phyloP scores from a whole-genome alignment of 2,113 vertebrate species.

The Platanista minor region DNA sequence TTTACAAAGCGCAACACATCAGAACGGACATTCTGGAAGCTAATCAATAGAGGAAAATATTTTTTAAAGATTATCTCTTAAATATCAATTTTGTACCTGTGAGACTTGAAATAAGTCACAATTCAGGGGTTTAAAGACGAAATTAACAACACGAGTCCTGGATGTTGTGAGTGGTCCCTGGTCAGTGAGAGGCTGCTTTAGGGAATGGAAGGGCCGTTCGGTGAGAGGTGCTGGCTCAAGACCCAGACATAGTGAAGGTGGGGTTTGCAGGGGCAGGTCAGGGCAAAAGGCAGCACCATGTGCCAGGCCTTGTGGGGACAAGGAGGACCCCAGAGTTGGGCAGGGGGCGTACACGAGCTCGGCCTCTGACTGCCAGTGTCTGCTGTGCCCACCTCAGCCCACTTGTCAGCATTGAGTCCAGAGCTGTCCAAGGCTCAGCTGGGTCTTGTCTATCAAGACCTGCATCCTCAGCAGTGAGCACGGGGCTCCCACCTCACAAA shows the following conservation, averaged over 20 bases:
- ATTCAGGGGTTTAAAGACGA: not conserved
- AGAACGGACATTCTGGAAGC: not conserved
- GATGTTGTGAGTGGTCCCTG: not conserved
- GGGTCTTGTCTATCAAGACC: not conserved
- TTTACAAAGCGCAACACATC: not conserved
- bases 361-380: not conserved
- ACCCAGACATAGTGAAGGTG: not conserved
- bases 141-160: not conserved
- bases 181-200: constrained; percentile 61
- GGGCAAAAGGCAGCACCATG: not conserved
- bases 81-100: not conserved
- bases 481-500: not conserved
- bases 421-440: not conserved
- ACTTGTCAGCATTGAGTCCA: not conserved
- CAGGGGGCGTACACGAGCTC: rapidly evolving
- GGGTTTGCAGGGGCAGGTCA: rapidly evolving
- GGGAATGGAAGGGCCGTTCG: constrained; percentile 36
- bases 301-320: not conserved
- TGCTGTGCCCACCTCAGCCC: no score
- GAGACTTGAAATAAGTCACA: not conserved
- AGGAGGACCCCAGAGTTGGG: not conserved
- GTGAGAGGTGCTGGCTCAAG: not conserved
- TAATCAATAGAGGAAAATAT: not conserved
- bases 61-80: not conserved
- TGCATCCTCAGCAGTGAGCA: not conserved